Evolutionary conservation across 1,140 invertebrate genomes (phyloP).

Genomic region (Trichogramma pretiosum): DNA sequence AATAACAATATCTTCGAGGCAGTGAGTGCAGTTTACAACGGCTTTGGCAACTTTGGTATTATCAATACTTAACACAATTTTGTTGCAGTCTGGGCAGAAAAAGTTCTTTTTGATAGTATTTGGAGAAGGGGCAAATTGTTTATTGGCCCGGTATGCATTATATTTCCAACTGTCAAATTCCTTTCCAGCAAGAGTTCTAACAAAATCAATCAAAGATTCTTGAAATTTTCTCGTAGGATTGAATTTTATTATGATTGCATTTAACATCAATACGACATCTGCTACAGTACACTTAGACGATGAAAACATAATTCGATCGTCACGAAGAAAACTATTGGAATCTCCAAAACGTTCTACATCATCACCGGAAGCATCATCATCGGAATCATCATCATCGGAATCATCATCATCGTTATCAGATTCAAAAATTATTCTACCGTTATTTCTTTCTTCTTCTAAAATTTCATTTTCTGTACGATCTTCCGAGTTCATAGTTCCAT

Average conservation of each 20-base stretch:
- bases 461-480: too few relatives aligned
- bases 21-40: background rate
- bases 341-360: too few relatives aligned
- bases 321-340: too few relatives aligned
- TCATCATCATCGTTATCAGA: too few relatives aligned
- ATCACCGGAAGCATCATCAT: too few relatives aligned
- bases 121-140: background rate
- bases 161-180: background rate
- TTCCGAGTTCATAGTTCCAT: too few relatives aligned
- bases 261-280: background rate
- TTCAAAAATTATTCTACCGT: too few relatives aligned
- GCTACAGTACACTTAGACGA: background rate
- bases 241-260: background rate
- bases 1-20: background rate
- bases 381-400: too few relatives aligned
- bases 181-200: background rate
- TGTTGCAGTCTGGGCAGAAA: background rate
- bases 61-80: background rate
- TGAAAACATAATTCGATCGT: background rate
- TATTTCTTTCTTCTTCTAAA: too few relatives aligned
- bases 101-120: background rate
- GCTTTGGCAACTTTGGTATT: background rate
- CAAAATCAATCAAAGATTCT: background rate
- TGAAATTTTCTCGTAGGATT: background rate
- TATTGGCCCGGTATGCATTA: background rate